A percentile compares a stretch with the other conserved stretches of the same genome.
Conservation (phyloP, 1,140 invertebrate species). For the Drosophila parvula region DNA sequence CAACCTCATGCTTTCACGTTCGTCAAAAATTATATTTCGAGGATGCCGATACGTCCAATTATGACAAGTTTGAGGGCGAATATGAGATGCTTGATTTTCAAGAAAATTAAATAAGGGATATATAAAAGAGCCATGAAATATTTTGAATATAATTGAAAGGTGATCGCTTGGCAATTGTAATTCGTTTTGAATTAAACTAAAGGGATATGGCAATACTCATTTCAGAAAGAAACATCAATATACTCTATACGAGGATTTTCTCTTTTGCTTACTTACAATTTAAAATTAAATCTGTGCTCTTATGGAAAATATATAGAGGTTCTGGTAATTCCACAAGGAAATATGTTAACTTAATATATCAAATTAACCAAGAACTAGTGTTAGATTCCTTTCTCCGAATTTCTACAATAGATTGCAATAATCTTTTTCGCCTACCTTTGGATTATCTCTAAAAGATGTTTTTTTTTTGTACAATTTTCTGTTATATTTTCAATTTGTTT, state of each 20-base stretch:
- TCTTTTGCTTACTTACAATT: too few species aligned
- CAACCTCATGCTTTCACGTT: slow-evolving; percentile 7
- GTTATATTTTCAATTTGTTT: slow-evolving; percentile 14
- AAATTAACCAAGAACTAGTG: background rate
- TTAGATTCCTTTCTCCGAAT: background rate
- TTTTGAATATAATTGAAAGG: too few species aligned
- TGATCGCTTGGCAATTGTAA: background rate
- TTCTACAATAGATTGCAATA: background rate
- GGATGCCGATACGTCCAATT: slow-evolving; percentile 21
- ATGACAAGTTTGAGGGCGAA: background rate
- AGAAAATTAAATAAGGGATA: background rate
- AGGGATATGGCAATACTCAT: too few species aligned
- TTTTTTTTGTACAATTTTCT: slow-evolving; percentile 10
- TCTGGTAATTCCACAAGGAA: background rate
- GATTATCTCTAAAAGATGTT: background rate
- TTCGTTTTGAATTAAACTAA: too few species aligned
- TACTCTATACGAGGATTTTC: too few species aligned
- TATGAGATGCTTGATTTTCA: background rate
- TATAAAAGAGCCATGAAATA: too few species aligned
- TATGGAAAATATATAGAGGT: background rate
- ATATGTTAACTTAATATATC: background rate
- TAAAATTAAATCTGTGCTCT: too few species aligned
- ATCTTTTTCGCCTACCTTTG: slow-evolving; percentile 11
- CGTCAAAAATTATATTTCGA: slow-evolving; percentile 26
- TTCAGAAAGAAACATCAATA: too few species aligned